Evolutionary conservation across 2,113 vertebrate species (phyloP).

Genomic region (Pedetes capensis): DNA sequence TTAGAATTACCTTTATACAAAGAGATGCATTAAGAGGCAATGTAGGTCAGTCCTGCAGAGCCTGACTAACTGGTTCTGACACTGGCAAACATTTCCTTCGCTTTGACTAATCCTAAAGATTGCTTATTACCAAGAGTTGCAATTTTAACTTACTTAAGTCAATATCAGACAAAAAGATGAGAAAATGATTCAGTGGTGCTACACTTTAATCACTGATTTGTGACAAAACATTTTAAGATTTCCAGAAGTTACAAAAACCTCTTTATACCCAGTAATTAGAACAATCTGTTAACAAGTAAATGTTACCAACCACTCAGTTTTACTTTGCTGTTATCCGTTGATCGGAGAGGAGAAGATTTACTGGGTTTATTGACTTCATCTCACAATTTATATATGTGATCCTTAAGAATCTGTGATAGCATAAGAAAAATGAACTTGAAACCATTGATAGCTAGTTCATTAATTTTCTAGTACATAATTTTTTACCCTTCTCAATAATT

Average conservation of each 20-base stretch:
- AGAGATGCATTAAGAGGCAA: conserved; percentile 68
- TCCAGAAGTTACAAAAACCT: conserved; percentile 22
- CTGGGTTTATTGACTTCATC: background rate
- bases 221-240: conserved; percentile 27
- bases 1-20: conserved; percentile 72
- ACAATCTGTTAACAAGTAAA: conserved; percentile 34
- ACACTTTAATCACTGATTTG: background rate
- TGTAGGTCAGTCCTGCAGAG: conserved; percentile 63
- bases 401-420: background rate
- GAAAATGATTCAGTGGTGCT: background rate
- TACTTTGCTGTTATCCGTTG: background rate
- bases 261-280: conserved; percentile 11
- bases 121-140: conserved; percentile 39
- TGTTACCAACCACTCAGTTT: background rate
- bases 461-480: background rate
- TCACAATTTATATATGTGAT: background rate
- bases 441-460: background rate
- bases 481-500: background rate
- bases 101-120: conserved; percentile 58
- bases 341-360: background rate
- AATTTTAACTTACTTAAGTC: conserved; percentile 54
- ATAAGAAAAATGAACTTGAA: conserved; percentile 11
- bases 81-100: background rate
- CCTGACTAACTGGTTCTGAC: conserved; percentile 64
- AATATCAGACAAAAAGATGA: conserved; percentile 29